These are phyloP conservation scores for Lordiphosa fenestrarum DNA, from an alignment of 2,888 invertebrate genomes.

Conservation along the genomic window DNA sequence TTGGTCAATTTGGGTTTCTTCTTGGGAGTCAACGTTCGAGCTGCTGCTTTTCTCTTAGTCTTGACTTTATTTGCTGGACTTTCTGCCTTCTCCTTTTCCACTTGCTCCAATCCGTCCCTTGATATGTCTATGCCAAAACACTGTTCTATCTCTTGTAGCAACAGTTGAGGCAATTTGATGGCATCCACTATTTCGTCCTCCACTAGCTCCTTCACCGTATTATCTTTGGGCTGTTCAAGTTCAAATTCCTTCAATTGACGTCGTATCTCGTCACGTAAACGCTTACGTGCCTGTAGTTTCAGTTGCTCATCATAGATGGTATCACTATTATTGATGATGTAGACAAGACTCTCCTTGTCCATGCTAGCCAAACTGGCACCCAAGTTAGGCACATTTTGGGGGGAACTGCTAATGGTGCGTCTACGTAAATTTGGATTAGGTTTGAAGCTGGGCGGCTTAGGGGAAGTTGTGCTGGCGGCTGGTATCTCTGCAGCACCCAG, in stretches of 20 bases:
- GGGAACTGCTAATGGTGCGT: constrained; percentile 46
- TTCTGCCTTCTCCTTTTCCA: not conserved
- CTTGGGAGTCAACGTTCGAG: not conserved
- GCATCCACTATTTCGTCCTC: constrained; percentile 78
- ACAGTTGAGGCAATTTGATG: constrained; percentile 71
- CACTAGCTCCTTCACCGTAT: constrained; percentile 49
- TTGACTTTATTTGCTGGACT: not conserved
- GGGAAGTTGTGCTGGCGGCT: not conserved
- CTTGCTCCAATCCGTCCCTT: constrained; percentile 3
- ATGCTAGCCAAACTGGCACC: constrained; percentile 75
- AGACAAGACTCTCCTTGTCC: constrained; percentile 77
- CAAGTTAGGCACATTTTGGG: constrained; percentile 36
- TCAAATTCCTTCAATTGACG: constrained; percentile 75
- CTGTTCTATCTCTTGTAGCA: constrained; percentile 76
- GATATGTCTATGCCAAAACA: constrained; percentile 75
- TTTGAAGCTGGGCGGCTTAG: not conserved
- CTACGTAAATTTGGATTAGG: constrained; percentile 30
- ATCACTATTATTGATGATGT: constrained; percentile 78
- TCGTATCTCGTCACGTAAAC: constrained; percentile 76
- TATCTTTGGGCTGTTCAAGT: constrained; percentile 61
- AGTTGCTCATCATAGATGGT: constrained; percentile 78
- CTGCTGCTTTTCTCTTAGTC: not conserved
- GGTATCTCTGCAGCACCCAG: not conserved
- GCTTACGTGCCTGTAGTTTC: constrained; percentile 73
- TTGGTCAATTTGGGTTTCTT: not conserved